Evolutionary conservation across 2,113 vertebrate genomes (phyloP).

Genomic region (Mus musculus): DNA sequence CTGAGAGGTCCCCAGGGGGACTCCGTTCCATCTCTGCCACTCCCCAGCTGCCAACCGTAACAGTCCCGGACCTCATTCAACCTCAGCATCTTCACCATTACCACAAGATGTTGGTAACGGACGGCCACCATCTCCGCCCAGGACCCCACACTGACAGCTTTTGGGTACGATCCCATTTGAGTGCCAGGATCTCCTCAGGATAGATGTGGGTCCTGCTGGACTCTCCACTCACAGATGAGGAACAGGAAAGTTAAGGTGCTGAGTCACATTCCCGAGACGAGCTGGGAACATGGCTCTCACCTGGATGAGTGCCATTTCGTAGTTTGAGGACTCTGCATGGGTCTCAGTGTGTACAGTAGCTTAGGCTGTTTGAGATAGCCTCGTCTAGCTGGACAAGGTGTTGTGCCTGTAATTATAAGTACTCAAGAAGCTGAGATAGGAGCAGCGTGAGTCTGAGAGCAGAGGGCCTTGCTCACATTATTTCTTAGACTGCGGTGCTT

Average conservation of each 20-base stretch:
- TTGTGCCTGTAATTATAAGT: background rate
- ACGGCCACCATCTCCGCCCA: background rate
- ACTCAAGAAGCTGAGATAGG: background rate
- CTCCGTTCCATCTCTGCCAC: background rate
- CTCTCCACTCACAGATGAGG: background rate
- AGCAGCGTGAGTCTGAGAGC: background rate
- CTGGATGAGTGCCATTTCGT: too few species aligned
- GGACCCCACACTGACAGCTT: background rate
- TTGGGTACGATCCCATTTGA: background rate
- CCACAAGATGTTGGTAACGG: background rate
- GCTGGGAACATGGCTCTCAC: background rate
- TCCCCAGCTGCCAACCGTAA: background rate
- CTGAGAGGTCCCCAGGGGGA: background rate
- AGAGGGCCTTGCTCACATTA: background rate
- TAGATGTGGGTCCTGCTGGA: background rate
- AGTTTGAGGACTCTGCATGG: background rate
- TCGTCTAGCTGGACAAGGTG: background rate
- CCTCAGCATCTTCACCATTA: background rate
- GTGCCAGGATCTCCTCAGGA: background rate
- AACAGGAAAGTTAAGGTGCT: background rate
- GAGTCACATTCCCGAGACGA: background rate
- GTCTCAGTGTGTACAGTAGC: background rate
- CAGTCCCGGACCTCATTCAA: background rate
- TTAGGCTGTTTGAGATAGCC: slow-evolving; percentile 60
- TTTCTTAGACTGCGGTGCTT: background rate